phyloP scores from a whole-genome alignment of 2,797 vertebrate species.

The Okamejei kenojei region DNA sequence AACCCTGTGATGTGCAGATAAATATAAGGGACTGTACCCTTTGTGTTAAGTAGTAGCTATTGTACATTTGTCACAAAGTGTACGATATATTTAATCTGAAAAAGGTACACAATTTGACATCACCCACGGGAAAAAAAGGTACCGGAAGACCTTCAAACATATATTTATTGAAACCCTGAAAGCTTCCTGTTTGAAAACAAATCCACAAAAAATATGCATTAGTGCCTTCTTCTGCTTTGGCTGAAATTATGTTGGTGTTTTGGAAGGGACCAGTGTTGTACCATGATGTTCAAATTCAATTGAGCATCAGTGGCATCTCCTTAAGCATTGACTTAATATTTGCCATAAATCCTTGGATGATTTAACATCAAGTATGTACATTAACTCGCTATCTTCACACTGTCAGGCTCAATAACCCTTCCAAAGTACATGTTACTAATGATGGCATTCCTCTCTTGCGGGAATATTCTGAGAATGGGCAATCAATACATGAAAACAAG shows the following conservation, averaged over 20 bases:
- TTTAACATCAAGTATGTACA: conserved; percentile 24
- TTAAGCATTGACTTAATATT: conserved; percentile 10
- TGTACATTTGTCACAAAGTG: neutral
- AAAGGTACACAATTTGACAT: neutral
- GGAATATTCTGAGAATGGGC: conserved; percentile 14
- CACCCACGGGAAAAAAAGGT: neutral
- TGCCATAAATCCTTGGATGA: conserved; percentile 21
- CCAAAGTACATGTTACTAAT: conserved; percentile 26
- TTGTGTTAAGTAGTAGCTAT: neutral
- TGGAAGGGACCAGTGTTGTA: neutral
- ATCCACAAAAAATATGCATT: no score
- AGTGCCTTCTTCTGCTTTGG: neutral
- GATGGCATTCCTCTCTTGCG: conserved; percentile 7
- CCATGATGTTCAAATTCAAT: conserved; percentile 3
- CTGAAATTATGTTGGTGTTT: neutral
- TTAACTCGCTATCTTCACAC: conserved; percentile 21
- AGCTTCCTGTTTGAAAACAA: neutral
- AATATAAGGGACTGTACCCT: no score
- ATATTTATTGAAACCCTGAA: neutral
- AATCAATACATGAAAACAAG: conserved; percentile 35
- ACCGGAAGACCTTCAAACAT: neutral
- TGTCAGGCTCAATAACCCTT: conserved; percentile 22
- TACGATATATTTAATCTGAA: neutral
- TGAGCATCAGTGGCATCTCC: neutral
- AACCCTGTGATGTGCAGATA: neutral